Evolutionary conservation across 2,113 vertebrate genomes (phyloP).

Genomic region (Corythornis madagascariensis): DNA sequence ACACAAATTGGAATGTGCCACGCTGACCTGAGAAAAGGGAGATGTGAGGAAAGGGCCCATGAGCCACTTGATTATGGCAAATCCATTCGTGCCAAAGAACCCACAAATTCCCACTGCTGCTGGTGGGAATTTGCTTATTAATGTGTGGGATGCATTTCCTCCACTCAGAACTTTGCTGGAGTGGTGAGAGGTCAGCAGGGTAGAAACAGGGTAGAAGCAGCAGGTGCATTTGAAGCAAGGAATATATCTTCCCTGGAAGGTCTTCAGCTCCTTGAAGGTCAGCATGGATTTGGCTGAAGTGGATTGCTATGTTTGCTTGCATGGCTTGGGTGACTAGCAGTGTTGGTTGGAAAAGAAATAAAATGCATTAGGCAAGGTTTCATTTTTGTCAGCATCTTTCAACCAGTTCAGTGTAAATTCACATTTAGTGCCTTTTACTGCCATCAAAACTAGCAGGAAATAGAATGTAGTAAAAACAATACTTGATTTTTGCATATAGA

Average conservation of each 20-base stretch:
- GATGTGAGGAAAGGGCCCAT: constrained; percentile 33
- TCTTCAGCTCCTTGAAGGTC: background rate
- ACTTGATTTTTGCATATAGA: background rate
- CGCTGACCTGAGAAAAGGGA: constrained; percentile 65
- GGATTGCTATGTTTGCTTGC: background rate
- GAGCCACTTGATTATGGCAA: constrained; percentile 58
- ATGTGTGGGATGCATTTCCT: constrained; percentile 8
- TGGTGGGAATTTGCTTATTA: constrained; percentile 13
- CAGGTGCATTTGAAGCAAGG: background rate
- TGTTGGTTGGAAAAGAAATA: background rate
- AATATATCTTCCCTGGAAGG: background rate
- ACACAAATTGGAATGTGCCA: constrained; percentile 77
- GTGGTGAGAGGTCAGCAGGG: background rate
- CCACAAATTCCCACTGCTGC: background rate
- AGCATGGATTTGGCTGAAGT: background rate
- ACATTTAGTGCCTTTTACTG: background rate
- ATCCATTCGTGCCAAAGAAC: constrained; percentile 21
- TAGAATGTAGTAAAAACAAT: background rate
- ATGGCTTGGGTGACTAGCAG: background rate
- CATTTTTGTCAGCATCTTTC: background rate
- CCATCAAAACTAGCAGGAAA: background rate
- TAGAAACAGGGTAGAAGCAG: background rate
- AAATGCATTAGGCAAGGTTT: background rate
- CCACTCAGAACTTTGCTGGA: background rate
- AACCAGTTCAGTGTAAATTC: background rate